phyloP scores from a whole-genome alignment of 2,888 invertebrate genomes.

The Euplagia quadripunctaria region DNA sequence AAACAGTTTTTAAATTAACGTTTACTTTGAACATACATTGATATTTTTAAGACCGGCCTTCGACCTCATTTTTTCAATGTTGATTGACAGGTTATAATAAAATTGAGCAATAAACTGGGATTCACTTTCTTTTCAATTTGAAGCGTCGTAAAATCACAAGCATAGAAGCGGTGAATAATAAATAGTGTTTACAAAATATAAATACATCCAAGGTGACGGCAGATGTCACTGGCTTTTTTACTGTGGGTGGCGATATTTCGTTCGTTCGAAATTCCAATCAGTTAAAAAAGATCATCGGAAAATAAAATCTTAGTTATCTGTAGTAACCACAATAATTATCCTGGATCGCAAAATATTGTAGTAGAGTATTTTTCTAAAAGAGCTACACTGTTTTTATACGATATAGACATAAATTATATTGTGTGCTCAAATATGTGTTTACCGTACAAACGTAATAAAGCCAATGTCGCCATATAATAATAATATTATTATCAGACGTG shows the following conservation, averaged over 20 bases:
- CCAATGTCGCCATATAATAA: constrained; percentile 1
- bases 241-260: constrained; percentile 56
- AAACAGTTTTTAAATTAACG: constrained; percentile 1
- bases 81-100: constrained; percentile 35
- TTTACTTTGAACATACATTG: constrained; percentile 7
- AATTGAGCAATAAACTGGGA: constrained; percentile 29
- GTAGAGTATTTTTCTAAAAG: constrained; percentile 27
- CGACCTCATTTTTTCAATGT: constrained; percentile 16
- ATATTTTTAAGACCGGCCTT: constrained; percentile 16
- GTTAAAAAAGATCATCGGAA: constrained; percentile 47
- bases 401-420: background rate
- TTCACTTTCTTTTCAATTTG: constrained; percentile 40
- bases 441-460: constrained; percentile 2
- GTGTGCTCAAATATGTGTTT: background rate
- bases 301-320: constrained; percentile 49
- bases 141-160: constrained; percentile 32
- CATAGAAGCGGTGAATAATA: constrained; percentile 31
- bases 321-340: constrained; percentile 10
- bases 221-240: constrained; percentile 65
- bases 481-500: background rate
- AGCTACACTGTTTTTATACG: constrained; percentile 24
- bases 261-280: constrained; percentile 33
- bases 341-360: too few relatives aligned
- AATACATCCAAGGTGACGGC: constrained; percentile 65
- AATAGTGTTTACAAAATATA: constrained; percentile 49